phyloP scores from a whole-genome alignment of 2,797 vertebrate species.

The Adelosebastes latens region DNA sequence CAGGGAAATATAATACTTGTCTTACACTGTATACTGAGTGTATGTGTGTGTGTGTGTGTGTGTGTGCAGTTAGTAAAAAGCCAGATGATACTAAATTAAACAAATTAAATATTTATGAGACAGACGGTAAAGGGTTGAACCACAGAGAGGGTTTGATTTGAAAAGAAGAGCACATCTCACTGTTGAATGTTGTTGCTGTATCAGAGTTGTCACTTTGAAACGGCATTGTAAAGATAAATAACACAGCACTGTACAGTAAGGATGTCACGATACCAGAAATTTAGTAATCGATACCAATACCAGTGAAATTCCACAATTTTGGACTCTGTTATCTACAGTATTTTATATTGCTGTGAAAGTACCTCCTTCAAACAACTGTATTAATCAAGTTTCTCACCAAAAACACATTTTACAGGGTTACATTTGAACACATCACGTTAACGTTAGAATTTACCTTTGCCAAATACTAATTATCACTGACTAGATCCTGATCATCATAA shows the following conservation, averaged over 20 bases:
- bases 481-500: not conserved
- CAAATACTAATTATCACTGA: not conserved
- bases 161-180: not conserved
- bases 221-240: slow-evolving; percentile 12
- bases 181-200: not conserved
- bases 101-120: slow-evolving; percentile 2
- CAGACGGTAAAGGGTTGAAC: not conserved
- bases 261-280: not conserved
- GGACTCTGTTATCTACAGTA: not conserved
- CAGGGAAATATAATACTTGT: not conserved
- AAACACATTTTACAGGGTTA: not conserved
- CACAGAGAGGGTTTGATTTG: not conserved
- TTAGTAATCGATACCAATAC: not conserved
- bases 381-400: not conserved
- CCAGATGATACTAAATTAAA: not conserved
- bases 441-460: not conserved
- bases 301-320: not conserved
- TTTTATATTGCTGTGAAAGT: not conserved
- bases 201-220: slow-evolving; percentile 1
- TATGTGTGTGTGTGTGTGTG: not conserved
- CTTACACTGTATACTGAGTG: not conserved
- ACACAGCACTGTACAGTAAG: not conserved
- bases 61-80: slow-evolving; percentile 6
- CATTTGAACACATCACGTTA: not conserved
- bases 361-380: not conserved